phyloP scores from a whole-genome alignment of 30 jellyfish, hydroid and myxozoan genomes.

The Aurelia aurita region DNA sequence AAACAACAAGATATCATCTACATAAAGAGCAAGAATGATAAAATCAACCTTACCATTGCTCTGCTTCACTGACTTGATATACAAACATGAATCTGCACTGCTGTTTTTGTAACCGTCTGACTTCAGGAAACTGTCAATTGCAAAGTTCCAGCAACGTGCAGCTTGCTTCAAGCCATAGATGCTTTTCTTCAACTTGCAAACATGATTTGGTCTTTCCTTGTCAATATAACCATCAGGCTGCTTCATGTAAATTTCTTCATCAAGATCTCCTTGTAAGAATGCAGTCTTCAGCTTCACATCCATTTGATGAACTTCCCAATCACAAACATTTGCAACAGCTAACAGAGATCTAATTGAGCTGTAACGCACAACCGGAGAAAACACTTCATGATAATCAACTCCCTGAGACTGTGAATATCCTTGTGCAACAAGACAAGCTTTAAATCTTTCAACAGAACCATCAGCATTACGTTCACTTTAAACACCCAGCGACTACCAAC shows the following conservation, averaged over 20 bases:
- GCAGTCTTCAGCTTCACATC: constrained; percentile 65
- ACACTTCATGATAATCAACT: constrained; percentile 57
- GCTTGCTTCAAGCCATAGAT: constrained; percentile 75
- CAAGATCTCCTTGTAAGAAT: constrained; percentile 60
- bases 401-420: constrained; percentile 61
- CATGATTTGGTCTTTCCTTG: constrained; percentile 51
- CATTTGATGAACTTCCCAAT: constrained; percentile 56
- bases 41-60: constrained; percentile 27
- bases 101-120: constrained; percentile 36
- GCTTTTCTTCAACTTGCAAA: constrained; percentile 57
- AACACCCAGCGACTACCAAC: constrained; percentile 59
- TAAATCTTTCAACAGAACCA: constrained; percentile 48
- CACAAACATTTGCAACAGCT: constrained; percentile 40
- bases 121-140: constrained; percentile 60
- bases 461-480: constrained; percentile 33
- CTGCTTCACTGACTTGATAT: constrained; percentile 43
- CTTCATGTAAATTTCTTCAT: constrained; percentile 50
- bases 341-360: constrained; percentile 49
- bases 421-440: constrained; percentile 68
- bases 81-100: constrained; percentile 54
- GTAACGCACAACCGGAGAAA: constrained; percentile 59
- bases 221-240: constrained; percentile 71
- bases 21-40: constrained; percentile 48
- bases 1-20: constrained; percentile 52
- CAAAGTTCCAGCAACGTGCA: constrained; percentile 68